Percentiles rank a stretch among this genome's conserved stretches.
These are phyloP conservation scores for Phalanger gymnotis DNA, from an alignment of 2,797 vertebrate species.

Conservation along the genomic window DNA sequence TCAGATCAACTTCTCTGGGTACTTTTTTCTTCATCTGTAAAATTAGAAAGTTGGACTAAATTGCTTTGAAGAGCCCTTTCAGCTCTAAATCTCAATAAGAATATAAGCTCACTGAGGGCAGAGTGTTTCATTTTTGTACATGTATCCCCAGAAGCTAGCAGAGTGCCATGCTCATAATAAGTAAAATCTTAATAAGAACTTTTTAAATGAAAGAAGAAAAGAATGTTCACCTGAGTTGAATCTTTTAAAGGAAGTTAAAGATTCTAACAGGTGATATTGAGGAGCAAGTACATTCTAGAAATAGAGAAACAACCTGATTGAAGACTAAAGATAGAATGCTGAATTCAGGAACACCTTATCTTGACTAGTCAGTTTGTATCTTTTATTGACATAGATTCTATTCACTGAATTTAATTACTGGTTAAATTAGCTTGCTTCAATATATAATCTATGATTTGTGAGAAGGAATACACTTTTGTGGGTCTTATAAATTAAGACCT, in stretches of 20 bases:
- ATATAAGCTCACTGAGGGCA: background rate
- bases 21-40: background rate
- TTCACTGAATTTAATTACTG: background rate
- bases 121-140: background rate
- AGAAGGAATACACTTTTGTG: background rate
- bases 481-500: background rate
- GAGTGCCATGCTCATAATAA: background rate
- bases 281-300: background rate
- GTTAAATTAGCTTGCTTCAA: background rate
- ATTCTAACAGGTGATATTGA: background rate
- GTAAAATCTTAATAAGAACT: background rate
- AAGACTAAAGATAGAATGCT: background rate
- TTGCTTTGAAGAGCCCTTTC: background rate
- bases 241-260: background rate
- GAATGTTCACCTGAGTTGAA: background rate
- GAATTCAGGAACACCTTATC: background rate
- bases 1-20: background rate
- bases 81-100: background rate
- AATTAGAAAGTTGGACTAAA: background rate
- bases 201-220: background rate
- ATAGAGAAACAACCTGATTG: background rate
- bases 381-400: background rate
- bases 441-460: background rate
- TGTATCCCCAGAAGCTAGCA: background rate
- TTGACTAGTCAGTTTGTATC: background rate